phyloP scores from a whole-genome alignment of 2,888 invertebrate species.

The Merodon equestris region DNA sequence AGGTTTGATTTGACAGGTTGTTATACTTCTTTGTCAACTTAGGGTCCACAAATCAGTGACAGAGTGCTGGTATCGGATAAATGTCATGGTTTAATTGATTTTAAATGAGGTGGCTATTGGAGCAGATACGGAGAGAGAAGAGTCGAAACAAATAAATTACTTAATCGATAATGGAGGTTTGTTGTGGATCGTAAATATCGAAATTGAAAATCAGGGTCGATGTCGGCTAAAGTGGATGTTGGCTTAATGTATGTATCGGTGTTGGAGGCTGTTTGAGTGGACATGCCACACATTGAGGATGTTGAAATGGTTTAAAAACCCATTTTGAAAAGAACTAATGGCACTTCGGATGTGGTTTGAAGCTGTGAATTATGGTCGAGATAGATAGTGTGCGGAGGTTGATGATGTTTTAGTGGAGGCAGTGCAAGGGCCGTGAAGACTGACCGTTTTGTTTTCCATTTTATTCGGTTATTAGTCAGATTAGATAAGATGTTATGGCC shows the following conservation, averaged over 20 bases:
- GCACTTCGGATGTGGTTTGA: background rate
- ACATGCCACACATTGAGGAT: constrained; percentile 38
- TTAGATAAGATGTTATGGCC: too few species aligned
- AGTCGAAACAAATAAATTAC: constrained; percentile 62
- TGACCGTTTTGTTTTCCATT: too few species aligned
- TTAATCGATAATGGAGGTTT: constrained; percentile 61
- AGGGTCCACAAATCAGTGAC: constrained; percentile 62
- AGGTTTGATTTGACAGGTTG: constrained; percentile 51
- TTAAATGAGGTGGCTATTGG: constrained; percentile 56
- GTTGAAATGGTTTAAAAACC: constrained; percentile 27
- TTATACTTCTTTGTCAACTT: constrained; percentile 62
- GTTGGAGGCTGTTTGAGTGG: constrained; percentile 11
- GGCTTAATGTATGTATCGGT: constrained; percentile 34
- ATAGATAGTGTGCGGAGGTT: constrained; percentile 3
- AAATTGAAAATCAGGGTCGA: constrained; percentile 54
- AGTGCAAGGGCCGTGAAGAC: too few species aligned
- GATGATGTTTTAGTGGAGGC: too few species aligned
- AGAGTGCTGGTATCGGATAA: constrained; percentile 46
- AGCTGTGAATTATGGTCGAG: constrained; percentile 19
- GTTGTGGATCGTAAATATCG: constrained; percentile 62
- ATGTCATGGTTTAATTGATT: constrained; percentile 65
- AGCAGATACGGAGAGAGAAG: constrained; percentile 11
- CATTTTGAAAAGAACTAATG: constrained; percentile 16
- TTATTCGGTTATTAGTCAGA: too few species aligned
- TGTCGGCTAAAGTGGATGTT: constrained; percentile 45